phyloP scores from a whole-genome alignment of 2,888 invertebrate species.

The Cataglyphis albicans region DNA sequence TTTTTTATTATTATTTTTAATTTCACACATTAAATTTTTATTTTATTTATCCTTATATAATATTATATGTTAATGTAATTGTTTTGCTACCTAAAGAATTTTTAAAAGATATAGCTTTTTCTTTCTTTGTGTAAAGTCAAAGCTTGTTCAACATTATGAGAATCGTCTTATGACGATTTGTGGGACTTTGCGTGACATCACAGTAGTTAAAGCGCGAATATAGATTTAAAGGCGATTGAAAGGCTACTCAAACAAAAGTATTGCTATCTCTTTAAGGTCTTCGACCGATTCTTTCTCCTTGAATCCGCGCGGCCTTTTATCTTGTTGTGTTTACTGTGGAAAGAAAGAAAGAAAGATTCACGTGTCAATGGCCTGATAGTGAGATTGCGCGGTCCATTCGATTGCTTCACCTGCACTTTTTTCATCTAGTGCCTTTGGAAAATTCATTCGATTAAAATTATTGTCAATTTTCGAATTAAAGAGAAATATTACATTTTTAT shows the following conservation, averaged over 20 bases:
- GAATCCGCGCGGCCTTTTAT: conserved; percentile 43
- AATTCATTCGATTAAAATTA: background rate
- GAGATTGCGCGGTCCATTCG: conserved; percentile 29
- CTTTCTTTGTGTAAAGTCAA: background rate
- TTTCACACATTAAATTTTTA: background rate
- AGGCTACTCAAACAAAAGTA: conserved; percentile 23
- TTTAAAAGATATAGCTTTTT: background rate
- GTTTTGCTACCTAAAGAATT: background rate
- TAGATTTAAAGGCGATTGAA: background rate
- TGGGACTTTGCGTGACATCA: background rate
- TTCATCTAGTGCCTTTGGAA: background rate
- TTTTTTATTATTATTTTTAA: background rate
- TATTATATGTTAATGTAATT: background rate
- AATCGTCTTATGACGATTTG: background rate
- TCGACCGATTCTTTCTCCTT: conserved; percentile 31
- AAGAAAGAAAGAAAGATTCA: conserved; percentile 50
- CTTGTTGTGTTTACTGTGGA: conserved; percentile 37
- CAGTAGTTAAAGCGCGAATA: background rate
- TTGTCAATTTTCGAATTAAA: background rate
- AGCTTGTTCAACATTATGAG: background rate
- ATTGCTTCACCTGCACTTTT: conserved; percentile 31
- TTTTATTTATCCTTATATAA: background rate
- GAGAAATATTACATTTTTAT: background rate
- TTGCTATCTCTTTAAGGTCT: conserved; percentile 21
- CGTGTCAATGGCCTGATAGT: conserved; percentile 55